Conservation (phyloP, 2,888 invertebrate species). For the Ferrisia virgata region DNA sequence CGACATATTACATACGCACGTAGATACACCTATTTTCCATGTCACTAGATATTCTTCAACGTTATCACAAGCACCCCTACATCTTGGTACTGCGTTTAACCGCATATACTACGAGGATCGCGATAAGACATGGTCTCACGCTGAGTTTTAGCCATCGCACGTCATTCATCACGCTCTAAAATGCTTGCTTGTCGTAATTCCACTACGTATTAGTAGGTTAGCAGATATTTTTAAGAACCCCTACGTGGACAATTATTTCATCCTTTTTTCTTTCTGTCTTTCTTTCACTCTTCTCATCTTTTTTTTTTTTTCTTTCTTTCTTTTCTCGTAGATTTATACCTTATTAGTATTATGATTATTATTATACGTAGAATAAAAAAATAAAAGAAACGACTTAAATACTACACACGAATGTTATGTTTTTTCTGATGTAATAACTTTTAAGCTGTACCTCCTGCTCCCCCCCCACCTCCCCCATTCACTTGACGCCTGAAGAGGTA, state of each 20-base stretch:
- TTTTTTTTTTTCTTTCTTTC: not conserved
- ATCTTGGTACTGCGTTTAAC: not conserved
- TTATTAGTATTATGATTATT: not conserved
- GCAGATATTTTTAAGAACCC: slow-evolving; percentile 5
- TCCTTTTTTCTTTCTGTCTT: too few relatives aligned
- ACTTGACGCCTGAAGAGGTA: too few relatives aligned
- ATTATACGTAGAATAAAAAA: not conserved
- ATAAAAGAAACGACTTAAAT: too few relatives aligned
- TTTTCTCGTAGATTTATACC: not conserved
- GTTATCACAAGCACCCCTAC: not conserved
- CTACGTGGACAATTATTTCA: slow-evolving; percentile 23
- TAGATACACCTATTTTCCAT: too few relatives aligned
- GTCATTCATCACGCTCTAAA: slow-evolving; percentile 6
- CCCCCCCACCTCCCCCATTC: too few relatives aligned
- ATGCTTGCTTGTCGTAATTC: not conserved
- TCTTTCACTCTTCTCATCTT: not conserved
- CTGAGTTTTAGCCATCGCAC: not conserved
- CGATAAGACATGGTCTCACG: not conserved
- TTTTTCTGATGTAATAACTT: slow-evolving; percentile 12
- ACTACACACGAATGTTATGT: not conserved
- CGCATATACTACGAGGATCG: not conserved
- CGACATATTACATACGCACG: too few relatives aligned
- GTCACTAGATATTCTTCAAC: too few relatives aligned
- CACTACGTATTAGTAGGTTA: not conserved
- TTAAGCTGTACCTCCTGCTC: too few relatives aligned